Percentiles rank a stretch among this genome's conserved stretches.
phyloP scores from a whole-genome alignment of 2,888 invertebrate genomes.

The Watsonalla cultraria region DNA sequence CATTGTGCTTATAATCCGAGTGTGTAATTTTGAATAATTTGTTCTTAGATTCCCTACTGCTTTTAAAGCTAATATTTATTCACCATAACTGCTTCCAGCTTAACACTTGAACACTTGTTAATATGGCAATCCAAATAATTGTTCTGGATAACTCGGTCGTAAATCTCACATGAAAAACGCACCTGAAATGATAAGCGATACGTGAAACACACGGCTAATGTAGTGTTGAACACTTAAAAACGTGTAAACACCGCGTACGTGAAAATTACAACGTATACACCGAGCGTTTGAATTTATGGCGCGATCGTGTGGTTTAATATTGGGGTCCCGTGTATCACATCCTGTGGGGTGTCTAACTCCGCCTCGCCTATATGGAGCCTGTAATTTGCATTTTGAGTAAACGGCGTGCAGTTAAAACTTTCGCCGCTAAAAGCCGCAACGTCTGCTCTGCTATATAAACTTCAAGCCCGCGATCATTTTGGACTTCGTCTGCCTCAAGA shows the following conservation, averaged over 20 bases:
- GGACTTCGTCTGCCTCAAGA: slow-evolving; percentile 30
- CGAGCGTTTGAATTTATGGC: slow-evolving; percentile 61
- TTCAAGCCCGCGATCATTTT: slow-evolving; percentile 43
- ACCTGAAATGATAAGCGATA: not conserved
- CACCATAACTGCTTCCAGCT: no score
- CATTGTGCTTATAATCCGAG: no score
- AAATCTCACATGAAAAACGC: slow-evolving; percentile 8
- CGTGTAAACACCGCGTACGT: slow-evolving; percentile 52
- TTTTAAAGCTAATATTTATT: no score
- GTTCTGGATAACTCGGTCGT: not conserved
- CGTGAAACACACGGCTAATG: not conserved
- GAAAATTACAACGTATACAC: slow-evolving; percentile 57
- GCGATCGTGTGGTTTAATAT: slow-evolving; percentile 71
- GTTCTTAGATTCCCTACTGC: no score
- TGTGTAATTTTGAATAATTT: no score
- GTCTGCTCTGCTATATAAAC: slow-evolving; percentile 50
- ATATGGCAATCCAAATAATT: not conserved
- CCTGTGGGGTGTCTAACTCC: slow-evolving; percentile 52
- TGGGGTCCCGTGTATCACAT: slow-evolving; percentile 68
- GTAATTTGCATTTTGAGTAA: slow-evolving; percentile 75
- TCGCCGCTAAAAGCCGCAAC: slow-evolving; percentile 54
- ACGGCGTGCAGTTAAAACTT: slow-evolving; percentile 70
- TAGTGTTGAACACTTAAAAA: slow-evolving; percentile 37
- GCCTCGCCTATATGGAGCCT: slow-evolving; percentile 53
- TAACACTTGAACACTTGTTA: no score